Base-by-base conservation (phyloP, 2,113 vertebrate genomes). In the Rattus norvegicus region DNA sequence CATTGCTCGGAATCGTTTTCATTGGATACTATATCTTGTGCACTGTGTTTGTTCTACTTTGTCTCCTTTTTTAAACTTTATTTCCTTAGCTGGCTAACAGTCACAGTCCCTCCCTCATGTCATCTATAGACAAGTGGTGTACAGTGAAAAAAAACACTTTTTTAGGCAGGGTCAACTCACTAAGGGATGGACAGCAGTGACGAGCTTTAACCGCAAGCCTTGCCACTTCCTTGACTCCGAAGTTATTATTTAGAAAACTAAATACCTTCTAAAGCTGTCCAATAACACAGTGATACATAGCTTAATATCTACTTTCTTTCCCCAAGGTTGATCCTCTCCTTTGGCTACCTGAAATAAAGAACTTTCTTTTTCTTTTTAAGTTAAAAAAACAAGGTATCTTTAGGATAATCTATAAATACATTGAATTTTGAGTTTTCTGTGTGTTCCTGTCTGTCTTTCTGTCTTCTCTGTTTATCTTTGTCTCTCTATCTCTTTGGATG, bases 1-100 rank as follows among this genome's bases (percentile, higher is more conserved):
- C 77, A 80, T 83, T 59, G 52, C 90, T 93, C 87, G 36, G 47
- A 52, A 93, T 19, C 14, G 30, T 39, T 92, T 86, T 36, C 83
- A 59, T 5, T 39, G 92, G 70, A 95, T 80, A 59, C 61, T 88
- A 97, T 92, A 95, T 95, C 83, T 94, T 93, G 43, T 72, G 52
- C 90, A 91, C 16, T 89, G 39, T 70, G 13, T 69, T 30, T 5
- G 30, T 69, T 69, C 16, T 69, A 69, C 67, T 13, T 69, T 36
- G 67, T 36, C 13, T 36, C 30, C 13, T 90, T 92, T 73, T 85
- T 92, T 73, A 30, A 52, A 36, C 81, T 95, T 88, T 70, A 20
- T 89, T 91, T 79, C 84, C 95, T 72, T 88, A 95, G 24, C 1
- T 73, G 22, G 80, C 43, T 59, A 67, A 39, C 6, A 4, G 89